phyloP scores from a whole-genome alignment of 2,797 vertebrate species.

The Hydrolagus colliei region DNA sequence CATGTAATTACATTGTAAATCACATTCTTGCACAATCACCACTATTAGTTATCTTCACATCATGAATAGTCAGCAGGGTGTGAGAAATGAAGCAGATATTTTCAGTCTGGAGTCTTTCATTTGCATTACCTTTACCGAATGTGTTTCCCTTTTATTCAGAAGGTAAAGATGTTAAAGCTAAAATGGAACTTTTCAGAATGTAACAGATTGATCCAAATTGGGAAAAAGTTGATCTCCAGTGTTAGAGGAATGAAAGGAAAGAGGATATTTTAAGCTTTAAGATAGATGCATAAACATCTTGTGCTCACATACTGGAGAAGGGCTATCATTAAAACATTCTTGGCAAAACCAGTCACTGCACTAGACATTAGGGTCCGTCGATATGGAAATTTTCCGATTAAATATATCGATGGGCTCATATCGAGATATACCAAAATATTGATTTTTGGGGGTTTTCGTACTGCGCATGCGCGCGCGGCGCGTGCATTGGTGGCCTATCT shows the following conservation, averaged over 20 bases:
- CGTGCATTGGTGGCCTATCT: too few relatives aligned
- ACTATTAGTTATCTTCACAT: background rate
- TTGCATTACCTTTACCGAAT: background rate
- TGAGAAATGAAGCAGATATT: background rate
- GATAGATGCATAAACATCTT: background rate
- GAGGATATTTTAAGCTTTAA: background rate
- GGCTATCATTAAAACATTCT: background rate
- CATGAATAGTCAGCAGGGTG: background rate
- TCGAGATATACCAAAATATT: too few relatives aligned
- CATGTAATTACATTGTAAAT: background rate
- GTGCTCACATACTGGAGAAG: background rate
- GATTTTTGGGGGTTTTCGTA: too few relatives aligned
- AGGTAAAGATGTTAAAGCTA: background rate
- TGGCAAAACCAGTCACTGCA: background rate
- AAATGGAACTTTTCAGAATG: background rate
- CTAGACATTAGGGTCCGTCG: too few relatives aligned
- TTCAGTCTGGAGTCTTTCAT: background rate
- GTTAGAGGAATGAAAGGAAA: too few relatives aligned
- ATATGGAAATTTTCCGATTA: too few relatives aligned
- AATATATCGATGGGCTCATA: too few relatives aligned
- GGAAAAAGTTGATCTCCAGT: background rate
- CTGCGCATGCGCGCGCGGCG: too few relatives aligned
- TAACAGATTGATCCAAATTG: background rate
- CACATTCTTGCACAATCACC: background rate
- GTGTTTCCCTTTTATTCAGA: background rate